Base-by-base conservation (phyloP, 53 echinoderm and acorn worm species). In the Holothuria leucospilota region DNA sequence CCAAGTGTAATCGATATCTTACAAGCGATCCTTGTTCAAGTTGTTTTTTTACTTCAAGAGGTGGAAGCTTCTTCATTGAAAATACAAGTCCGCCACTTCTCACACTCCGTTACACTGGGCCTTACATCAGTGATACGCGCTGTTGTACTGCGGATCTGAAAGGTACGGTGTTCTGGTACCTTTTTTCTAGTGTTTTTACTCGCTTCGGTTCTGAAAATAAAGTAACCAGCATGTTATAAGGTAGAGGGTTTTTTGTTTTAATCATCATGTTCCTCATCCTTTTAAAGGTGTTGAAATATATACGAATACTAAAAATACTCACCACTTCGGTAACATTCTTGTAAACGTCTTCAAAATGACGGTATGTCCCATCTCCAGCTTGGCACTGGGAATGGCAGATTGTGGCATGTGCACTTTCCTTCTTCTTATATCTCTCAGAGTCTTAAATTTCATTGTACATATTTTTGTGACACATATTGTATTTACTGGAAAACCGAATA, bases 331-430 rank as follows among this genome's bases (percentile, higher is more conserved):
- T 74, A 2, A 21, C 40, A 25, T 7, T 74, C 61, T 21, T 52
- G 61, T 80, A 56, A 13, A 56, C 58, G 13, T 80, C 80, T 59
- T 26, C 49, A 23, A 34, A 52, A 26, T 60, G 39, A 6, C 38
- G 29, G 82, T 61, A 82, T 63, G 62, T 63, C 20, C 62, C 82
- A 82, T 82, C 82, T 2, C 65, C 62, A 46, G 78, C 78, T n/a
- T 21, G 59, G 78, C 20, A 78, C 78, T 15, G 77, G 77, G 40
- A 77, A 77, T 77, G 77, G 77, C 39, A 77, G 25, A 18, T 24
- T n/a, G n/a, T n/a, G n/a, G n/a, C n/a, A n/a, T 21, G 18, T 77
- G 51, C 20, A 77, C 78, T 24, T 53, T 42, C 29, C 51, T 52
- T 8, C 52, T 11, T 8, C 52, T 11, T 8, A 78, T 53, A 52